Evolutionary conservation across 2,113 vertebrate genomes (phyloP).

Genomic region (Galemys pyrenaicus): DNA sequence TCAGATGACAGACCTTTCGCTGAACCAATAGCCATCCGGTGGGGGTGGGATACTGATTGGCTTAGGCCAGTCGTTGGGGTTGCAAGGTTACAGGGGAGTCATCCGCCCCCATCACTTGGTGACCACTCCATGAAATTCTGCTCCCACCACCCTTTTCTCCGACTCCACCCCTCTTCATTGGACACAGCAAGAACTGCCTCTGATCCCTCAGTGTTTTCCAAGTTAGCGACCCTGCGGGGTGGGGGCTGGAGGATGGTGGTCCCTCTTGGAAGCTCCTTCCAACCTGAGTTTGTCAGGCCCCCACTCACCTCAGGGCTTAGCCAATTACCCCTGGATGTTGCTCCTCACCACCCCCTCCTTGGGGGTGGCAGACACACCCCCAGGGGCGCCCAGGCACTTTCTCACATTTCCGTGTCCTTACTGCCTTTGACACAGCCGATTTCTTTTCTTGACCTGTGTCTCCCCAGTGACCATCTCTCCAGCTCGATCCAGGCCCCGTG

Average conservation of each 20-base stretch:
- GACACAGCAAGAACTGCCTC: not conserved
- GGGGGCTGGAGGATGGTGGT: not conserved
- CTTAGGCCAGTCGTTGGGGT: not conserved
- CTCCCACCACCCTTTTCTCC: not conserved
- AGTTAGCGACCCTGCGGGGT: not conserved
- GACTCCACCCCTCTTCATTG: not conserved
- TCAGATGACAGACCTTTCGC: not conserved
- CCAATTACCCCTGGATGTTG: accelerated
- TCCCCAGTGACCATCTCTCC: not conserved
- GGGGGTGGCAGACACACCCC: not conserved
- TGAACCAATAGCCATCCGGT: not conserved
- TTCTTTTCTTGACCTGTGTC: not conserved
- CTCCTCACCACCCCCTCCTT: not conserved
- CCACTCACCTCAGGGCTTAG: not conserved
- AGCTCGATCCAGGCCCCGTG: too few species aligned
- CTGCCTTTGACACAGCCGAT: not conserved
- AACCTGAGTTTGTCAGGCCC: not conserved
- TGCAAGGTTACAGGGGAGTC: not conserved
- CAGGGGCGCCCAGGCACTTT: accelerated
- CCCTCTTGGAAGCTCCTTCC: not conserved
- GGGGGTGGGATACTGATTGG: not conserved
- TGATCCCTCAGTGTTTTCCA: accelerated
- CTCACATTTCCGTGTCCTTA: not conserved
- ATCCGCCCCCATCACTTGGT: not conserved
- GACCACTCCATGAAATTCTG: not conserved